Evolutionary conservation across 2,113 vertebrate species (phyloP), one percentile per base, ranked within the genome.

Genomic region (Egretta garzetta): DNA sequence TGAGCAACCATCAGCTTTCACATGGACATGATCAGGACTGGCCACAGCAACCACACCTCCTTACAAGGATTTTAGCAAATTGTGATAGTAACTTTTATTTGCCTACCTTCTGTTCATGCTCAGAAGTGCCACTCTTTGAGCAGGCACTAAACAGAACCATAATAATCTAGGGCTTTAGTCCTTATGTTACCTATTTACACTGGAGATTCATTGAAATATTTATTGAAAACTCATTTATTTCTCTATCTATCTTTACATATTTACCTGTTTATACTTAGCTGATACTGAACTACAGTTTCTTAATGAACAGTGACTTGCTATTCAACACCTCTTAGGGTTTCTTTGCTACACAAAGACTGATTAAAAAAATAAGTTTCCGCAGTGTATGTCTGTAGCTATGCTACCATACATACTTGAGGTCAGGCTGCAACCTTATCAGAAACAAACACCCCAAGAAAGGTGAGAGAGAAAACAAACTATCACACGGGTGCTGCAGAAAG

Each of bases 271-370:
- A 56, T 17, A 33, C 19, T 32, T 45, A 28, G 4, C 41, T 73
- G 28, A 92, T 22, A 60, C 6, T 43, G 37, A 80, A 63, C 24
- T 41, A 64, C 16, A 47, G 17, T 30, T 90, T 47, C 14, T 70
- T 67, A 19, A 80, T 13, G 6, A 80, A 62, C 11, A 39, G 4
- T 28, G n/a, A 77, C 37, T 77, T 56, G 49, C 5, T 52, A n/a
- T 39, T 50, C 32, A 50, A 77, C 3, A 32, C 0, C 9, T 39
- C 68, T 56, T 21, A 1, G 6, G 6, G 1, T 6, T 12, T 49
- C 35, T 86, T 77, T 66, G 8, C 28, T 33, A 73, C 12, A 47
- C 15, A 58, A 62, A 60, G 27, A 39, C 28, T 66, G 35, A 47
- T 23, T 37, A 21, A 1, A 3, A n/a, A 85, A 59, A 10, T 24